phyloP scores from a whole-genome alignment of 2,797 vertebrate genomes.

The Sebastes glaucus region DNA sequence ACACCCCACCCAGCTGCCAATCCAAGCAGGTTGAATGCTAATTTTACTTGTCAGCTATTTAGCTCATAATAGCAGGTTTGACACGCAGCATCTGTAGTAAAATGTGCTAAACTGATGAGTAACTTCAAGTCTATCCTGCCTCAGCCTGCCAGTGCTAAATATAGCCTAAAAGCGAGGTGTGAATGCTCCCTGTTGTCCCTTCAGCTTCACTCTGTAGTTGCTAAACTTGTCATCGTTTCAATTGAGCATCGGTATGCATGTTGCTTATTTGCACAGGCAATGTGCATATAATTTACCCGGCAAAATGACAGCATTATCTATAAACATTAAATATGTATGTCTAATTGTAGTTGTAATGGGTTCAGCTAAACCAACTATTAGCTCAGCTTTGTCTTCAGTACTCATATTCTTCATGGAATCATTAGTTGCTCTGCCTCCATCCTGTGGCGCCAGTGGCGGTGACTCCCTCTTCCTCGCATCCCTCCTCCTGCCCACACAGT shows the following conservation, averaged over 20 bases:
- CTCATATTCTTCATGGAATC: constrained; percentile 32
- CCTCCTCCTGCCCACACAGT: constrained; percentile 61
- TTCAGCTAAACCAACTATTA: background rate
- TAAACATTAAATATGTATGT: background rate
- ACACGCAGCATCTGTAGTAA: constrained; percentile 21
- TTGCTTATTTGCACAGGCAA: background rate
- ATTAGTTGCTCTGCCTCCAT: constrained; percentile 41
- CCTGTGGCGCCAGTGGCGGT: constrained; percentile 30
- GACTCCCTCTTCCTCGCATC: constrained; percentile 51
- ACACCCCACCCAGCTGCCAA: background rate
- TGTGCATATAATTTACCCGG: background rate
- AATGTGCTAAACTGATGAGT: constrained; percentile 38
- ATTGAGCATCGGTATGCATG: background rate
- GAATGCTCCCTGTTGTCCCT: constrained; percentile 39
- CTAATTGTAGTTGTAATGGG: background rate
- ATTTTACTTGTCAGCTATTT: background rate
- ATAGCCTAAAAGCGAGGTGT: constrained; percentile 42
- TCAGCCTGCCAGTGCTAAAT: constrained; percentile 54
- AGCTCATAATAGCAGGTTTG: background rate
- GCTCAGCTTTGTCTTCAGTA: background rate
- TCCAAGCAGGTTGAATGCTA: background rate
- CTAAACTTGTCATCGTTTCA: constrained; percentile 37
- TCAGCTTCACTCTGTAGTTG: constrained; percentile 16
- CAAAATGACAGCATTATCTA: background rate
- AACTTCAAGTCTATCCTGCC: constrained; percentile 43